phyloP scores from a whole-genome alignment of 2,113 vertebrate genomes.

The Neotoma lepida region DNA sequence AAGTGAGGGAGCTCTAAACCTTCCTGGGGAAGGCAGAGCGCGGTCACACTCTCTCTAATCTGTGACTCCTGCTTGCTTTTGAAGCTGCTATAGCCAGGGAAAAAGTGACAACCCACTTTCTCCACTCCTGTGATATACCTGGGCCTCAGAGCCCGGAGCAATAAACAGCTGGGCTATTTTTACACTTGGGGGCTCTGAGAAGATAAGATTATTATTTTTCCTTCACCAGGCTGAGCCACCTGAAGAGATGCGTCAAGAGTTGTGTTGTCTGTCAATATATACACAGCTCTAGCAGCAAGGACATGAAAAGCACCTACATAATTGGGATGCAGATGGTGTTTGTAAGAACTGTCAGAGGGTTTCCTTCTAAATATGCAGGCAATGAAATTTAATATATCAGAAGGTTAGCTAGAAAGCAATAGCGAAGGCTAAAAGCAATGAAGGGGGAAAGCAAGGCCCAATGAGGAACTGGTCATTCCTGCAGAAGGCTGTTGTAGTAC shows the following conservation, averaged over 20 bases:
- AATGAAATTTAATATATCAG: conserved; percentile 50
- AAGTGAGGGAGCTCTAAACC: conserved; percentile 78
- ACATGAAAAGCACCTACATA: not conserved
- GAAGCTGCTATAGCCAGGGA: conserved; percentile 74
- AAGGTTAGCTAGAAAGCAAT: not conserved
- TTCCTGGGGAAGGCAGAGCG: conserved; percentile 77
- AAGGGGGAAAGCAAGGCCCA: not conserved
- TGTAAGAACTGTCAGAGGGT: not conserved
- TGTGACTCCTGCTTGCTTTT: conserved; percentile 75
- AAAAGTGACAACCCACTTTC: conserved; percentile 77
- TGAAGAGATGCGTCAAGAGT: conserved; percentile 42
- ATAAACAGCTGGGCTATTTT: conserved; percentile 67
- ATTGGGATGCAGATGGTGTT: not conserved
- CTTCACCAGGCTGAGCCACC: conserved; percentile 57
- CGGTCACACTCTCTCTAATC: conserved; percentile 81
- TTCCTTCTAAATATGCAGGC: conserved; percentile 60
- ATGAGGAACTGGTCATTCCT: not conserved
- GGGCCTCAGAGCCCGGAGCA: conserved; percentile 71
- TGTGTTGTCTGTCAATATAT: not conserved
- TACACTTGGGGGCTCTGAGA: conserved; percentile 1
- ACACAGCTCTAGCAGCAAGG: conserved; percentile 42
- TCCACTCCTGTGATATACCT: conserved; percentile 57
- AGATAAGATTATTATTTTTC: conserved; percentile 65
- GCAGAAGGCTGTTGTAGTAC: not conserved
- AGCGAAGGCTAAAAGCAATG: not conserved